Conservation (phyloP, 1,140 invertebrate genomes). For the Temnothorax longispinosus region DNA sequence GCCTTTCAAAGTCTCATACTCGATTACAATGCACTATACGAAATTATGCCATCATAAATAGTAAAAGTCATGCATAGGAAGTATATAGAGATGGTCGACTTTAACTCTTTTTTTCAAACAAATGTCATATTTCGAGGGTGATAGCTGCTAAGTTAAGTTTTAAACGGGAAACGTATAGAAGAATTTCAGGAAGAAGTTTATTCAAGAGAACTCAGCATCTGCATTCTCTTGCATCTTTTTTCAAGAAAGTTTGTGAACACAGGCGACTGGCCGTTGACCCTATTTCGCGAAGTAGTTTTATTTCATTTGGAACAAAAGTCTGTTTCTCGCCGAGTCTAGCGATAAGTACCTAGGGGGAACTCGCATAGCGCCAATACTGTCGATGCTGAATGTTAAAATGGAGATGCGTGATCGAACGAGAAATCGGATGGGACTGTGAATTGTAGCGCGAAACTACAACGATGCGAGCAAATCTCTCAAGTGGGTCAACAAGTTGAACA, state of each 20-base stretch:
- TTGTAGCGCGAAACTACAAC: background rate
- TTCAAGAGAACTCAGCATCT: background rate
- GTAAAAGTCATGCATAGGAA: background rate
- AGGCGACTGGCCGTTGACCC: constrained; percentile 30
- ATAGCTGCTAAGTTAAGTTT: background rate
- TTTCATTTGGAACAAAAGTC: constrained; percentile 5
- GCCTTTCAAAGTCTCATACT: background rate
- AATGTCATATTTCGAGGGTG: background rate
- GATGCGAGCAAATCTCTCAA: constrained; percentile 22
- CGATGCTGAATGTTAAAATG: constrained; percentile 2
- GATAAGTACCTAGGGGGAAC: background rate
- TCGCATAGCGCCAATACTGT: background rate
- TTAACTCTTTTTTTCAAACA: background rate
- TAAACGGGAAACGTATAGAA: background rate
- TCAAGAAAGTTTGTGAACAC: constrained; percentile 46
- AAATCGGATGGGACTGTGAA: constrained; percentile 15
- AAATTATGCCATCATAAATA: background rate
- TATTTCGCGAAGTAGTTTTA: background rate
- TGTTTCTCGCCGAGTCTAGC: background rate
- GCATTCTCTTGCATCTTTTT: constrained; percentile 12
- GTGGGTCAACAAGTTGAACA: constrained; percentile 61
- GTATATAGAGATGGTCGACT: background rate
- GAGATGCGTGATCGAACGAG: background rate
- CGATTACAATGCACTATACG: background rate
- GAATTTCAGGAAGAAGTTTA: background rate